Evolutionary conservation across 2,113 vertebrate genomes (phyloP).

Genomic region (Caranx melampygus): DNA sequence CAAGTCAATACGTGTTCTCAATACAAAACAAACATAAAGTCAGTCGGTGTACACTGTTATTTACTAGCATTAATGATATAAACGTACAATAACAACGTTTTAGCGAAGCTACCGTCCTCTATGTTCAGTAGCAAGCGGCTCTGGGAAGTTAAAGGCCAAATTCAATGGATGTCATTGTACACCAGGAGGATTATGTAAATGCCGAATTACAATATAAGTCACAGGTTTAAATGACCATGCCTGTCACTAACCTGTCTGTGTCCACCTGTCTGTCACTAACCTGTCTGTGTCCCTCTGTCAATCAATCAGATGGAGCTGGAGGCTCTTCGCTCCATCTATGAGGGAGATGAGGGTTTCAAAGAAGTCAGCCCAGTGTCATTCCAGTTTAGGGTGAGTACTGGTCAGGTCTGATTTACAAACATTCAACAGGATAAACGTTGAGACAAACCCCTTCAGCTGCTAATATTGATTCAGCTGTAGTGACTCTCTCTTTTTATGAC

Average conservation of each 20-base stretch:
- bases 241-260: not conserved
- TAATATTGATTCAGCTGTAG: not conserved
- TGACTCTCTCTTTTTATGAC: constrained; percentile 22
- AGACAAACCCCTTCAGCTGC: not conserved
- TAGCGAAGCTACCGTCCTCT: too few species aligned
- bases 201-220: not conserved
- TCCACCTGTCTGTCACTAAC: not conserved
- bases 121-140: not conserved
- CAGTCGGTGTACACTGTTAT: not conserved
- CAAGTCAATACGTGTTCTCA: too few species aligned
- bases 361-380: constrained; percentile 92
- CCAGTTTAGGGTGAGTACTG: constrained; percentile 91
- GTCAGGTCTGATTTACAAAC: not conserved
- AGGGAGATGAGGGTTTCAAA: constrained; percentile 95
- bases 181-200: not conserved
- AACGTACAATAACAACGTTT: not conserved
- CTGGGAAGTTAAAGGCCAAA: not conserved
- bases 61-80: not conserved
- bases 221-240: not conserved
- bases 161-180: not conserved
- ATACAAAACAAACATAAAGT: not conserved
- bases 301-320: constrained; percentile 94
- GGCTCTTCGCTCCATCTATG: constrained; percentile 96
- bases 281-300: not conserved
- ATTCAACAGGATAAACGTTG: not conserved